These are phyloP conservation scores for Alaudala cheleensis DNA, from an alignment of 2,113 vertebrate species.

Conservation along the genomic window DNA sequence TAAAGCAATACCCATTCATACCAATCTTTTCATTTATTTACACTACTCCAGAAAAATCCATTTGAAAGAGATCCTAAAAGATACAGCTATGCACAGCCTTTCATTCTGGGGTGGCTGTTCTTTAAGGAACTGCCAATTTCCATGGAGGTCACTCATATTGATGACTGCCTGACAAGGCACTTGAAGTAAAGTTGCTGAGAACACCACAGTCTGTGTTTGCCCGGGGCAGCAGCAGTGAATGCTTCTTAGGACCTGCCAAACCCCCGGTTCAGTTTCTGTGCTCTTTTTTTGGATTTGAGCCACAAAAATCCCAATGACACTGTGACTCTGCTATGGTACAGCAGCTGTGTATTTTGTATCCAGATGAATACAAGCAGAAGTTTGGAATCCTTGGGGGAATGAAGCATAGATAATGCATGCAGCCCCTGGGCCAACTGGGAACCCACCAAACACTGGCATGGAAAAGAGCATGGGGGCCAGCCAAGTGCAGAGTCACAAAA, in stretches of 20 bases:
- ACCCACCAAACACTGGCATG: slow-evolving; percentile 8
- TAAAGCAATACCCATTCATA: slow-evolving; percentile 45
- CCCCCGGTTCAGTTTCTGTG: slow-evolving; percentile 15
- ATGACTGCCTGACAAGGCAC: slow-evolving; percentile 37
- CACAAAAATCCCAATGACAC: slow-evolving; percentile 44
- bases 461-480: neutral
- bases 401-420: slow-evolving; percentile 1
- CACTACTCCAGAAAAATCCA: slow-evolving; percentile 2
- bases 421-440: slow-evolving; percentile 30
- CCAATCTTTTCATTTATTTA: slow-evolving; percentile 37
- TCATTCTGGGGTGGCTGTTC: slow-evolving; percentile 19
- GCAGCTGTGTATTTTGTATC: slow-evolving; percentile 37
- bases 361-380: slow-evolving; percentile 37
- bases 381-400: slow-evolving; percentile 22
- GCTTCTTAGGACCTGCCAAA: slow-evolving; percentile 30
- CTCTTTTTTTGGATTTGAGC: neutral
- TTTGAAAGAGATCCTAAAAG: slow-evolving; percentile 49
- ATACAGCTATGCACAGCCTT: neutral
- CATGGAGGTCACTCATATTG: slow-evolving; percentile 19
- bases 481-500: slow-evolving; percentile 50
- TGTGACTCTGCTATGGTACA: slow-evolving; percentile 25
- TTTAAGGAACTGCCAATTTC: slow-evolving; percentile 30
- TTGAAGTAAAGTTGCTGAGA: slow-evolving; percentile 36
- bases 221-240: slow-evolving; percentile 17
- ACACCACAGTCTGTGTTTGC: slow-evolving; percentile 13